Base-by-base conservation (phyloP, 2,113 vertebrate genomes). In the Kobus ellipsiprymnus region DNA sequence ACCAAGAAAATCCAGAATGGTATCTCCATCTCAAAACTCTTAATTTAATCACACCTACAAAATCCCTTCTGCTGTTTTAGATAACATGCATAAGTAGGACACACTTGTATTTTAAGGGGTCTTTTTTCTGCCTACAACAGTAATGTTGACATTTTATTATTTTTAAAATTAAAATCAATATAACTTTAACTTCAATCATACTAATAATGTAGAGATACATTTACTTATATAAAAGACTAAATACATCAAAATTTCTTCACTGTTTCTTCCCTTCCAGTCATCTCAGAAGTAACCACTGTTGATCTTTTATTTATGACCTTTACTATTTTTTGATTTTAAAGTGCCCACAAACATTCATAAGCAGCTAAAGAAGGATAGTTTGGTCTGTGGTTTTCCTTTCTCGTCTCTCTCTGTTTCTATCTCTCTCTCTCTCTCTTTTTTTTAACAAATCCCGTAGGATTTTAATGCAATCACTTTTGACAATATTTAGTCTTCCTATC, bases 361-460 rank as follows among this genome's bases (percentile, higher is more conserved):
- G 13, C 54, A 33, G 59, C 3, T 55, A 50, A 40, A 88, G 36
- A 85, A 60, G 30, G 52, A 46, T n/a, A 64, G 36, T 80, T 44
- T 87, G 11, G 15, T 40, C 50, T 90, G 30, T 83, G 30, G 4
- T 36, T 87, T 46, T 27, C 40, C 21, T n/a, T 21, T 36, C 33
- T 92, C 5, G 6, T 30, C 21, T 17, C 29, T n/a, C 15, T 67
- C 7, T 9, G 12, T 29, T 14, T 60, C 25, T 33, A 1, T 59
- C 6, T 64, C 30, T 62, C 1, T 67, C 0, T 59, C 6, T 64
- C 30, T 62, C 1, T 67, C 0, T 27, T 4, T 27, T 46, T 15
- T 91, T 13, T 10, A 9, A 80, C 82, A 87, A 57, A 25, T 59
- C 23, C 40, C 71, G 62, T 84, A 7, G 27, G 23, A 60, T 46